A percentile compares a stretch with the other conserved stretches of the same genome.
Evolutionary conservation across 2,113 vertebrate species (phyloP).

Genomic region (Lasiurus cinereus): DNA sequence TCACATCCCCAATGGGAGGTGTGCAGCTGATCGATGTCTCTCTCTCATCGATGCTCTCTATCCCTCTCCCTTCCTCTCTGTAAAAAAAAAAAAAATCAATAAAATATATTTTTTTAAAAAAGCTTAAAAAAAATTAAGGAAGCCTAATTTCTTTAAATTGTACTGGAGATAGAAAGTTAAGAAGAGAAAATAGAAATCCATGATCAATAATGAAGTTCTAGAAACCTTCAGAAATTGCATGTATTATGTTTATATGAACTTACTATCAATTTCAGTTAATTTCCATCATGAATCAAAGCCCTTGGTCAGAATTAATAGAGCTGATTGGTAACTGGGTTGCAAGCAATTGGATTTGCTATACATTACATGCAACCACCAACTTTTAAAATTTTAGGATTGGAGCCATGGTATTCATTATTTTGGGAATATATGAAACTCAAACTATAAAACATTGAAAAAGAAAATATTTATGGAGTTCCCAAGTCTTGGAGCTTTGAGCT

Average conservation of each 20-base stretch:
- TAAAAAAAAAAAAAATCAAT: no score
- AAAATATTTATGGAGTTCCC: background rate
- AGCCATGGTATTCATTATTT: background rate
- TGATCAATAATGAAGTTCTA: conserved; percentile 34
- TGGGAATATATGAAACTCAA: background rate
- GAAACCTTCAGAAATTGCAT: conserved; percentile 13
- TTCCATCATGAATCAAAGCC: conserved; percentile 41
- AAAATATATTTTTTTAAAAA: no score
- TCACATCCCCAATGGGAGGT: no score
- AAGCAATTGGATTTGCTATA: background rate
- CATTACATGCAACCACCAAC: background rate
- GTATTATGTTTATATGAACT: conserved; percentile 21
- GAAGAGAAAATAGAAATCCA: conserved; percentile 15
- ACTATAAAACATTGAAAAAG: background rate
- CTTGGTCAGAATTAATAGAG: background rate
- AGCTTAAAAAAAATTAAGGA: conserved; percentile 26
- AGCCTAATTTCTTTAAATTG: conserved; percentile 54
- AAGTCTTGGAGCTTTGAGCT: background rate
- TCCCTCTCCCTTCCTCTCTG: no score
- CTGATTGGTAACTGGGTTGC: background rate
- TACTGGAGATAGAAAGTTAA: conserved; percentile 45
- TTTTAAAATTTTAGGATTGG: background rate
- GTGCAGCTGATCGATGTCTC: no score
- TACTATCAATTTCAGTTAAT: conserved; percentile 32
- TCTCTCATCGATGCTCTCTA: no score